These are phyloP conservation scores for Rhorus exstirpatorius DNA, from an alignment of 2,888 invertebrate genomes.

Conservation along the genomic window DNA sequence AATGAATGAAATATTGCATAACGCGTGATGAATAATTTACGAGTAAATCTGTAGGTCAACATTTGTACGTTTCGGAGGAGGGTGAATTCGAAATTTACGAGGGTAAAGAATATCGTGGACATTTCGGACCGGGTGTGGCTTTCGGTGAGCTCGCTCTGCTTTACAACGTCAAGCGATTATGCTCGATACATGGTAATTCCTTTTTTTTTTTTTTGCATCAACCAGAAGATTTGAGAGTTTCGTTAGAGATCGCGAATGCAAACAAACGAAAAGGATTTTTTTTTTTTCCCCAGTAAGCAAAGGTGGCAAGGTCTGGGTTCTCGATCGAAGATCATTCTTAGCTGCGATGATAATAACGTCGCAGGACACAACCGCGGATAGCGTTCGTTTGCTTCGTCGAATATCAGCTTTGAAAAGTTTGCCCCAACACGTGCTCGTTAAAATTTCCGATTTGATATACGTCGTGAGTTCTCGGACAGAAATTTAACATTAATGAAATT, in stretches of 20 bases:
- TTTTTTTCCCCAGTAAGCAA: constrained; percentile 88
- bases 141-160: constrained; percentile 97
- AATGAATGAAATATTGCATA: no score
- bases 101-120: constrained; percentile 91
- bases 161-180: constrained; percentile 96
- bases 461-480: constrained; percentile 88
- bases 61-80: constrained; percentile 94
- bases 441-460: constrained; percentile 94
- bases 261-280: not conserved
- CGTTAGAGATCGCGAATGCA: not conserved
- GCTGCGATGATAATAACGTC: constrained; percentile 94
- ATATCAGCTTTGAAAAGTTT: constrained; percentile 91
- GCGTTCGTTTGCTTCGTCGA: constrained; percentile 92
- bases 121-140: constrained; percentile 92
- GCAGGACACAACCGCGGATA: constrained; percentile 92
- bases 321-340: constrained; percentile 94
- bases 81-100: constrained; percentile 95
- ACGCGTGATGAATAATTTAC: no score
- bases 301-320: constrained; percentile 94
- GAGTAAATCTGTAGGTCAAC: constrained; percentile 88
- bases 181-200: constrained; percentile 91
- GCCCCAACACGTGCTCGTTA: constrained; percentile 88
- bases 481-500: no score
- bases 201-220: not conserved
- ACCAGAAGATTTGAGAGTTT: constrained; percentile 2